phyloP scores from a whole-genome alignment of 2,113 vertebrate genomes.

The Numenius arquata region DNA sequence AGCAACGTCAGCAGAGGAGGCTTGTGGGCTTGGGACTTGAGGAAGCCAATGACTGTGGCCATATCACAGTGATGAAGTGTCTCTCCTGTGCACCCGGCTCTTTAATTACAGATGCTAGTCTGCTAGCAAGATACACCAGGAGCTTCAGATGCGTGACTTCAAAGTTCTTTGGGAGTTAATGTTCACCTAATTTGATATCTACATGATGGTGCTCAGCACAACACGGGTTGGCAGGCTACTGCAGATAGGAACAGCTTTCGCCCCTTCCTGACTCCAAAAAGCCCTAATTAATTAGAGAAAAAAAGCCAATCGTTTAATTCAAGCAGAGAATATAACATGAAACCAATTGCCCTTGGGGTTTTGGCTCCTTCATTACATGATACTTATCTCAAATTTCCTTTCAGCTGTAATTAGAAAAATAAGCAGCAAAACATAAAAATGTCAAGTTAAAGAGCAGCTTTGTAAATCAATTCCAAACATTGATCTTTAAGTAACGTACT shows the following conservation, averaged over 20 bases:
- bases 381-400: slow-evolving; percentile 60
- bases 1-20: background rate
- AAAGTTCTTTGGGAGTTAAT: background rate
- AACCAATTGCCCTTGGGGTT: slow-evolving; percentile 30
- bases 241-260: background rate
- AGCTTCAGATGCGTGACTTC: background rate
- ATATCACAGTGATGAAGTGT: accelerated
- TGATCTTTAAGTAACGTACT: slow-evolving; percentile 12
- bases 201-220: background rate
- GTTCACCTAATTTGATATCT: background rate
- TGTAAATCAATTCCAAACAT: slow-evolving; percentile 43
- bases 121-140: background rate
- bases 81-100: background rate
- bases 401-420: slow-evolving; percentile 68
- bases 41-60: accelerated
- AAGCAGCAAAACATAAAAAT: slow-evolving; percentile 50
- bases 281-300: background rate
- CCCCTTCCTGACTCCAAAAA: background rate
- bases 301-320: background rate
- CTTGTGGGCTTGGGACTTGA: accelerated
- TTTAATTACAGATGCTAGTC: background rate
- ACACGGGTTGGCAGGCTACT: background rate
- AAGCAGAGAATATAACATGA: slow-evolving; percentile 11
- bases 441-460: slow-evolving; percentile 44
- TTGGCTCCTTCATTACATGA: slow-evolving; percentile 37